Evolutionary conservation across 2,113 vertebrate genomes (phyloP).

Genomic region (Mixornis gularis): DNA sequence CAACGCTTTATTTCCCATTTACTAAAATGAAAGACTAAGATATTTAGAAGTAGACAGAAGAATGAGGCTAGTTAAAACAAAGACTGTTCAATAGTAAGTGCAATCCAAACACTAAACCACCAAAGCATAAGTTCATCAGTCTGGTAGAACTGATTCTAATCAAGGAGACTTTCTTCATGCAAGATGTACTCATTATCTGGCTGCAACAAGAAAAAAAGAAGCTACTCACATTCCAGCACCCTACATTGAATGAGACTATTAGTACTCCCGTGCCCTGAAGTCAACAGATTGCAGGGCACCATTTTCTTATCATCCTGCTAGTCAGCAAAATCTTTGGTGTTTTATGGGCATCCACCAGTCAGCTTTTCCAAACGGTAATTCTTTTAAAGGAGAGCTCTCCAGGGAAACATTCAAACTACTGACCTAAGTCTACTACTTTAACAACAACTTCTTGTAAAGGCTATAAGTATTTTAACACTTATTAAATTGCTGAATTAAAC

Average conservation of each 20-base stretch:
- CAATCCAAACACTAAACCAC: background rate
- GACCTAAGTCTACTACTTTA: background rate
- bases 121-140: background rate
- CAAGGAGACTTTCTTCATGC: background rate
- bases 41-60: background rate
- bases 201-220: background rate
- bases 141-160: background rate
- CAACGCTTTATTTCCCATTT: slow-evolving; percentile 89
- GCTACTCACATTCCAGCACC: background rate
- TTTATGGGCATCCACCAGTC: background rate
- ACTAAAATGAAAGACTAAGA: slow-evolving; percentile 63
- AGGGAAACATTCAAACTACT: background rate
- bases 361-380: background rate
- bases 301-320: background rate
- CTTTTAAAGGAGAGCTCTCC: background rate
- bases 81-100: background rate
- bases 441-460: background rate
- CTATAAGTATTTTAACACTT: background rate
- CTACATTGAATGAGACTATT: background rate
- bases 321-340: background rate
- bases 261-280: background rate
- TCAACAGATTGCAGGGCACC: background rate
- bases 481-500: background rate
- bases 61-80: background rate
- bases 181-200: background rate